Evolutionary conservation across 2,888 invertebrate genomes (phyloP), one percentile per base, ranked within the genome.

Genomic region (Clusia tigrina): DNA sequence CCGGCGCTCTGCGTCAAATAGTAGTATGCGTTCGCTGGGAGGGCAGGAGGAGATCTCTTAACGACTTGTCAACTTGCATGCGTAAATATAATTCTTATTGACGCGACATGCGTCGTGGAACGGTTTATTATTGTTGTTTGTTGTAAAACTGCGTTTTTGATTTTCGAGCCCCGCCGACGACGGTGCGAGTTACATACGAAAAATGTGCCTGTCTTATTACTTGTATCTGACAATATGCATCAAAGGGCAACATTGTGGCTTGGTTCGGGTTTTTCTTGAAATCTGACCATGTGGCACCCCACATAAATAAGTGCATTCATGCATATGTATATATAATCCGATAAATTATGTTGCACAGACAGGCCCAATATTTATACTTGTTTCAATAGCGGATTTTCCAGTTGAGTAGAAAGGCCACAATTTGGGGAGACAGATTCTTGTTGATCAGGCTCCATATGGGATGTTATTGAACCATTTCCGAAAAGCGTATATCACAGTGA

Each of bases 311-410:
- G 51, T 58, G 32, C 32, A 51, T 48, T n/a, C n/a, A n/a, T n/a
- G n/a, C n/a, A n/a, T n/a, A n/a, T n/a, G n/a, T n/a, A n/a, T n/a
- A n/a, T n/a, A n/a, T 62, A 62, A 62, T 42, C 54, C 46, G 62
- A 62, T 58, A 62, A 62, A 62, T 62, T 62, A 62, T 62, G 62
- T 58, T 53, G 54, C 32, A 54, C 18, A 54, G n/a, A n/a, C n/a
- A n/a, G n/a, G n/a, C n/a, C n/a, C n/a, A n/a, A n/a, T n/a, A n/a
- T n/a, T n/a, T n/a, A n/a, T n/a, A n/a, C n/a, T n/a, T n/a, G n/a
- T n/a, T n/a, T n/a, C n/a, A n/a, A n/a, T n/a, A n/a, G n/a, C 57
- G 53, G 17, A 57, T 23, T 54, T 54, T 54, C 15, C 25, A 46
- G 57, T 42, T 37, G n/a, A n/a, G n/a, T n/a, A n/a, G n/a, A n/a